Evolutionary conservation across 2,113 vertebrate genomes (phyloP).

Genomic region (Myrmecobius fasciatus): DNA sequence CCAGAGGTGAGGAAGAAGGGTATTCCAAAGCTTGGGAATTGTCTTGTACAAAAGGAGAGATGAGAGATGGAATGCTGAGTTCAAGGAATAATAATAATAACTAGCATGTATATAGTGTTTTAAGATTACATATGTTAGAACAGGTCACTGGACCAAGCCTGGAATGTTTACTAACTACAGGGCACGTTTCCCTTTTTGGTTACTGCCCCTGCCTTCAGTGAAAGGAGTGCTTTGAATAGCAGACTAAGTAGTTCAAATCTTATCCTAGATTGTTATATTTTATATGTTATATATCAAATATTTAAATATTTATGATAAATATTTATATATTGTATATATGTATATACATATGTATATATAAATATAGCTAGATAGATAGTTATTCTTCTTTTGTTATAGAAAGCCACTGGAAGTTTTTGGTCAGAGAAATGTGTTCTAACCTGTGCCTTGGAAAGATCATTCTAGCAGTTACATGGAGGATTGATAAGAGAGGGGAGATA

Average conservation of each 20-base stretch:
- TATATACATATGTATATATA: too few species aligned
- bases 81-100: not conserved
- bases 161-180: not conserved
- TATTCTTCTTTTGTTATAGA: too few species aligned
- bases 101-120: not conserved
- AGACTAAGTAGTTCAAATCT: not conserved
- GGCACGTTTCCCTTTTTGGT: not conserved
- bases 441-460: not conserved
- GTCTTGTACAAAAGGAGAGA: not conserved
- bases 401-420: too few species aligned
- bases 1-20: not conserved
- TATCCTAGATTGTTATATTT: not conserved
- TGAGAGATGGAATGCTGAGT: not conserved
- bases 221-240: not conserved
- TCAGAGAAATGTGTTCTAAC: not conserved
- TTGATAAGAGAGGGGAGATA: not conserved
- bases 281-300: too few species aligned
- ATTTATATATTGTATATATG: too few species aligned
- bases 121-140: not conserved
- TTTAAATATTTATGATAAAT: too few species aligned
- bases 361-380: too few species aligned
- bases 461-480: not conserved
- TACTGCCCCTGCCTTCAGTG: not conserved
- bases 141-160: not conserved
- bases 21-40: not conserved